These are phyloP conservation scores for Leucophenga maculata DNA, from an alignment of 2,888 invertebrate genomes.

Conservation along the genomic window DNA sequence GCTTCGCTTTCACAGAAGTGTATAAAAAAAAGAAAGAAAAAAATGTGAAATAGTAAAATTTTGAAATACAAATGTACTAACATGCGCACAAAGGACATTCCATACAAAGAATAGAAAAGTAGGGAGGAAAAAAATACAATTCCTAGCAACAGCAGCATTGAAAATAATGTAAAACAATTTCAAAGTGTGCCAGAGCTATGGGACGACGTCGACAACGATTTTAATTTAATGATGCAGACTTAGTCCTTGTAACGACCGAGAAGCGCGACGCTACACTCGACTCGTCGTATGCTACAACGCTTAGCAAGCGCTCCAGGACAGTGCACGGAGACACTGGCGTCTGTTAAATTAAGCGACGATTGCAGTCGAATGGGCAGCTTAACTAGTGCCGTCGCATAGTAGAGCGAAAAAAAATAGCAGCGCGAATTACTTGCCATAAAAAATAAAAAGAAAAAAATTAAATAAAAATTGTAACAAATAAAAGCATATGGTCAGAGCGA, in stretches of 20 bases:
- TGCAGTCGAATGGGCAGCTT: constrained; percentile 46
- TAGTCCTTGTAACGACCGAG: constrained; percentile 63
- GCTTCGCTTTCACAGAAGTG: too few species aligned
- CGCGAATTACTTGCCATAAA: constrained; percentile 9
- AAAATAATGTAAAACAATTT: constrained; percentile 27
- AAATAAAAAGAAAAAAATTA: constrained; percentile 39
- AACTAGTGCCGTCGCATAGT: too few species aligned
- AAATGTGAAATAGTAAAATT: constrained; percentile 35
- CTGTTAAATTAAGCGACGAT: constrained; percentile 63
- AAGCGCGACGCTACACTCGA: constrained; percentile 14
- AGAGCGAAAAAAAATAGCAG: constrained; percentile 35
- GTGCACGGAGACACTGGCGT: constrained; percentile 44
- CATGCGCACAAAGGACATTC: neutral
- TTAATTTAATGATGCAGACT: constrained; percentile 66
- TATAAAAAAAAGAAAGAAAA: constrained; percentile 28
- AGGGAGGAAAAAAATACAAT: constrained; percentile 13
- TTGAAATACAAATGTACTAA: constrained; percentile 1
- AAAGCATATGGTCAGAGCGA: constrained; percentile 54
- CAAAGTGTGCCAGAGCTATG: constrained; percentile 33
- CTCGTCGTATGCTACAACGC: neutral
- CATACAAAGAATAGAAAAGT: neutral
- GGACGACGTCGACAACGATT: constrained; percentile 52
- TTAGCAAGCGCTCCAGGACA: too few species aligned
- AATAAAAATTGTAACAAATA: constrained; percentile 48
- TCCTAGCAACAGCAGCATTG: neutral